Base-by-base conservation (phyloP, 2,888 invertebrate species). In the Aspidiotus destructor region DNA sequence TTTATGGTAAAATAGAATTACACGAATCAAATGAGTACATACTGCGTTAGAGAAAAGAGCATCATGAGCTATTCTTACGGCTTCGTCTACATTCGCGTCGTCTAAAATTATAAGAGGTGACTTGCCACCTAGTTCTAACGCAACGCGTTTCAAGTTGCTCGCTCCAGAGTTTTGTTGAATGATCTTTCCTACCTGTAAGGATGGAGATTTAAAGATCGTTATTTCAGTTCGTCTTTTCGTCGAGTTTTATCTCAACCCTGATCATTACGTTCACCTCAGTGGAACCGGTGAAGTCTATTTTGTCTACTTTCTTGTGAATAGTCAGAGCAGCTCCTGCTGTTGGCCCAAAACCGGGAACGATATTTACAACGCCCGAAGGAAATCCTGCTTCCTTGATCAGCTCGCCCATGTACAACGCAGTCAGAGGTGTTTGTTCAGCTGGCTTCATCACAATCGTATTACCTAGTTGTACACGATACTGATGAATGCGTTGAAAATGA, bases 51-150 rank as follows among this genome's bases (percentile, higher is more conserved):
- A 72, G 60, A 73, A 73, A 10, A 72, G 60, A 6, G 70, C 73
- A 52, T 63, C 69, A 62, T 73, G 73, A 40, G 72, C 73, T 44
- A 69, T 68, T 60, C 72, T 71, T 2, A 72, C 71, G 3, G 73
- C 71, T 76, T 70, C 77, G 81, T 80, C 79, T 89, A 90, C 79
- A 76, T 91, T 83, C 58, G 84, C 87, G 79, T 92, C 92, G 71
- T 87, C 85, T 75, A 89, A 90, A 13, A 94, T 81, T 15, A 94
- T 88, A 16, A 92, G 79, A 0, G 94, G 92, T 76, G 89, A 90
- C 77, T 94, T 94, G 70, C 94, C 94, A 53, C 94, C 94, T 53
- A 94, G 80, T 76, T 94, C 94, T 68, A 95, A 78, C 5, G 88
- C 86, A 0, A 92, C 85, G 68, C 87, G 82, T 76, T 94, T 95